Conservation (phyloP, 2,113 vertebrate genomes). For the Hoplias malabaricus region DNA sequence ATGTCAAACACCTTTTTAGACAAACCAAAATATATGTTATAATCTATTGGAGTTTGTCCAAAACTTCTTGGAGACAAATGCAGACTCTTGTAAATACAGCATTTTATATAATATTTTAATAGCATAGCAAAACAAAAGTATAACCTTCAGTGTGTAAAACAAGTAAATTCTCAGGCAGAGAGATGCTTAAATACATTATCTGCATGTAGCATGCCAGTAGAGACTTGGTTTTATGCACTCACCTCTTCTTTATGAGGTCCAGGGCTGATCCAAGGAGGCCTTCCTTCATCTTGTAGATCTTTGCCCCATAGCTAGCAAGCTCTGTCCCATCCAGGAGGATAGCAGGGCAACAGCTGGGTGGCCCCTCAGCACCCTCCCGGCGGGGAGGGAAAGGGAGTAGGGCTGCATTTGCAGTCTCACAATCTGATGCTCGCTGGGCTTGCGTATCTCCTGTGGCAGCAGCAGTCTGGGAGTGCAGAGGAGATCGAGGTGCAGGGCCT, state of each 20-base stretch:
- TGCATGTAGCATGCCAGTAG: not conserved
- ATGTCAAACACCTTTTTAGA: too few relatives aligned
- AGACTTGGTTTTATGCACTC: slow-evolving; percentile 36
- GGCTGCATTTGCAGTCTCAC: slow-evolving; percentile 39
- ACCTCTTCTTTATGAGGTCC: slow-evolving; percentile 93
- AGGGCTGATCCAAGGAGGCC: slow-evolving; percentile 84
- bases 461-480: slow-evolving; percentile 64
- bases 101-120: too few relatives aligned
- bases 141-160: not conserved
- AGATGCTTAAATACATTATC: not conserved
- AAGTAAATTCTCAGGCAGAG: not conserved
- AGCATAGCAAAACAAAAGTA: not conserved
- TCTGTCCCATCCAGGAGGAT: slow-evolving; percentile 84
- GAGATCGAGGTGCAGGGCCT: slow-evolving; percentile 77
- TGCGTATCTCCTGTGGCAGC: slow-evolving; percentile 11
- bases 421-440: not conserved
- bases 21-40: too few relatives aligned
- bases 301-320: slow-evolving; percentile 84
- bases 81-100: too few relatives aligned
- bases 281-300: slow-evolving; percentile 88
- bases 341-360: slow-evolving; percentile 85
- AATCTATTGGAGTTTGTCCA: too few relatives aligned
- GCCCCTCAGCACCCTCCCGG: slow-evolving; percentile 69
- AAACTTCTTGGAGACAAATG: too few relatives aligned
- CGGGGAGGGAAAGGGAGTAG: slow-evolving; percentile 64